Evolutionary conservation across 2,888 invertebrate genomes (phyloP).

Genomic region (Ligdia adustata): DNA sequence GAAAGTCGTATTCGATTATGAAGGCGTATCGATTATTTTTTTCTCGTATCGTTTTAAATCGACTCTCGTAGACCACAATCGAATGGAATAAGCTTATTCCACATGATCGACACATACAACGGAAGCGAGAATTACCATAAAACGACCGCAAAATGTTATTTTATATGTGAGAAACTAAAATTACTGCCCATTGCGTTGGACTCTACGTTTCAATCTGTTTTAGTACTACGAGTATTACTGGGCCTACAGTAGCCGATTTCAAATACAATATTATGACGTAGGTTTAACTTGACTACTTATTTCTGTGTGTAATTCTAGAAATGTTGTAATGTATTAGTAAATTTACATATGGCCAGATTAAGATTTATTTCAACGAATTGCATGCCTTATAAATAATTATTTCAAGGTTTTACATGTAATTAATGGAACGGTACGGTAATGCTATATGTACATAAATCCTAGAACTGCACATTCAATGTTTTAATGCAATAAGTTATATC

Average conservation of each 20-base stretch:
- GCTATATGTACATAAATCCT: too few species aligned
- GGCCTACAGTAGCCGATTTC: background rate
- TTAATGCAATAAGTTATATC: constrained; percentile 11
- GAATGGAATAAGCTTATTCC: constrained; percentile 43
- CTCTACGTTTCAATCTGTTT: constrained; percentile 19
- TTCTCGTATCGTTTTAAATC: constrained; percentile 53
- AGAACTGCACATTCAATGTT: constrained; percentile 6
- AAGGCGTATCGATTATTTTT: constrained; percentile 60
- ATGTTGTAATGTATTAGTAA: too few species aligned
- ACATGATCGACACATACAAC: constrained; percentile 68
- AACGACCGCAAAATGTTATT: constrained; percentile 46
- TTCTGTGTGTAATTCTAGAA: too few species aligned
- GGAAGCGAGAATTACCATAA: constrained; percentile 48
- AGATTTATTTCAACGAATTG: too few species aligned
- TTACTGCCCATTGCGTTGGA: constrained; percentile 25
- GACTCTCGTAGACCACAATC: constrained; percentile 40
- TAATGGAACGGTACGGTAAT: constrained; percentile 12
- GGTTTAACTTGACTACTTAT: too few species aligned
- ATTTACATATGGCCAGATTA: too few species aligned
- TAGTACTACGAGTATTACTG: background rate
- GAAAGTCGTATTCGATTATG: constrained; percentile 55
- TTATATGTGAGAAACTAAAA: constrained; percentile 42
- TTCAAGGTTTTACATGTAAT: constrained; percentile 1
- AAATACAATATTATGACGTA: too few species aligned
- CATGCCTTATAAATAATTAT: too few species aligned